Conservation (phyloP, 2,888 invertebrate species). For the Halocaridina rubra region DNA sequence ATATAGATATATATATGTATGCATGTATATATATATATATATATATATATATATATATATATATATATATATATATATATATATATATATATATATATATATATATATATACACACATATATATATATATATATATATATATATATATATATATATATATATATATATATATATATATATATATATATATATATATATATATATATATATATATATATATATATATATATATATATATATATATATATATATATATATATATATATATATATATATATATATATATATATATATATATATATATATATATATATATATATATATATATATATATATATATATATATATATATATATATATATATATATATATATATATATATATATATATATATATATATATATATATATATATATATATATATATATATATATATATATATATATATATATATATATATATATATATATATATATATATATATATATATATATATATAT, state of each 20-base stretch:
- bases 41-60: not conserved
- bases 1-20: not conserved
- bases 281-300: not conserved
- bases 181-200: not conserved
- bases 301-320: not conserved
- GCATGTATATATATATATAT: not conserved
- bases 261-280: not conserved
- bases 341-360: not conserved
- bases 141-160: not conserved
- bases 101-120: not conserved
- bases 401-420: not conserved
- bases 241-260: not conserved
- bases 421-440: not conserved
- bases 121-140: not conserved
- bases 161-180: not conserved
- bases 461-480: not conserved
- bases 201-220: not conserved
- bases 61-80: not conserved
- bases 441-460: not conserved
- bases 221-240: not conserved
- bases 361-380: not conserved
- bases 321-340: not conserved
- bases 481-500: not conserved
- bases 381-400: not conserved
- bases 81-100: not conserved